phyloP scores from a whole-genome alignment of 2,113 vertebrate species.

The Lota lota region DNA sequence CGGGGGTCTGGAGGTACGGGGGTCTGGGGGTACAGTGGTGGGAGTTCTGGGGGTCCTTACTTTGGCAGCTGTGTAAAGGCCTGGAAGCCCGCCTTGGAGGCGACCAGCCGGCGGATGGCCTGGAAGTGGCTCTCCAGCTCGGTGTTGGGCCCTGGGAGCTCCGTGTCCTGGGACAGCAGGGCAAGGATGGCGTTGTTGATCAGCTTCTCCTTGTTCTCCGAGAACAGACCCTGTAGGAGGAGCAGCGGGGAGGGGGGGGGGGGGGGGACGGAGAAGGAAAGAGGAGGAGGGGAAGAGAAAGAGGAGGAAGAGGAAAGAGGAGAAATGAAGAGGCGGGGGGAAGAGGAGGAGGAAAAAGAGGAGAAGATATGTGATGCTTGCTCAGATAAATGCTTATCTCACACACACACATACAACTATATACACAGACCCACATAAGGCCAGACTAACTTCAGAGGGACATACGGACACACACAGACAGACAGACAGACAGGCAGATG shows the following conservation, averaged over 20 bases:
- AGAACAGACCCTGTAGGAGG: conserved; percentile 88
- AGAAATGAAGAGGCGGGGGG: neutral
- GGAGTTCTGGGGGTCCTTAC: conserved; percentile 66
- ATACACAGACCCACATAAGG: too few relatives aligned
- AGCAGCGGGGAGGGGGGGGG: neutral
- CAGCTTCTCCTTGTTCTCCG: conserved; percentile 99
- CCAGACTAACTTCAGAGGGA: too few relatives aligned
- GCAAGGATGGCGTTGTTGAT: conserved; percentile 97
- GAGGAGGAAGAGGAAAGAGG: conserved; percentile 11
- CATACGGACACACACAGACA: too few relatives aligned
- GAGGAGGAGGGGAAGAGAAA: neutral
- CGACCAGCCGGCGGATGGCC: conserved; percentile 91
- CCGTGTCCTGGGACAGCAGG: conserved; percentile 88
- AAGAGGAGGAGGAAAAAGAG: neutral
- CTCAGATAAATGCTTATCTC: neutral
- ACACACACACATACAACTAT: too few relatives aligned
- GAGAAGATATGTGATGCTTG: too few relatives aligned
- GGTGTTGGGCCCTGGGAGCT: conserved; percentile 81
- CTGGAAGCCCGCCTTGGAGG: conserved; percentile 97
- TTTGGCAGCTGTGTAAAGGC: conserved; percentile 97
- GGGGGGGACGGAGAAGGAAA: too few relatives aligned
- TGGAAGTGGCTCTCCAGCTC: conserved; percentile 98
- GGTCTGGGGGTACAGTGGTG: neutral
- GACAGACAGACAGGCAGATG: too few relatives aligned
- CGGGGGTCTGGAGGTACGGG: neutral